Percentiles rank a stretch among this genome's conserved stretches.
These are phyloP conservation scores for Takifugu bimaculatus DNA, from an alignment of 2,113 vertebrate species.

Conservation along the genomic window DNA sequence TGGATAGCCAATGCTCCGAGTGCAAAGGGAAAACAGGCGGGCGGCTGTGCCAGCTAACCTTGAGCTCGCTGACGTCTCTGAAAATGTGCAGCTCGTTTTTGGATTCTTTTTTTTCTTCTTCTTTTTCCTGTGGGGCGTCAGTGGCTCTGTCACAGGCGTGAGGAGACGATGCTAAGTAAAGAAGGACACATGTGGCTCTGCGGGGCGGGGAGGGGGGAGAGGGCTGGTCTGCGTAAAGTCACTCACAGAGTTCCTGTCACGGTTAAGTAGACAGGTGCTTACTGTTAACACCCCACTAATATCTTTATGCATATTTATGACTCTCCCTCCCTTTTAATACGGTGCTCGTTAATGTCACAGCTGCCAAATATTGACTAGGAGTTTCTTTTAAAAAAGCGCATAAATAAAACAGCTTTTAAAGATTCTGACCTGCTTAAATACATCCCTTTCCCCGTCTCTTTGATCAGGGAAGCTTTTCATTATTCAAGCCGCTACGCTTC, in stretches of 20 bases:
- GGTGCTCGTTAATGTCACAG: slow-evolving; percentile 94
- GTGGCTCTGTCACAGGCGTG: slow-evolving; percentile 65
- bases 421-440: slow-evolving; percentile 82
- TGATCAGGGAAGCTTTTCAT: slow-evolving; percentile 72
- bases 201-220: slow-evolving; percentile 68
- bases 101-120: slow-evolving; percentile 44
- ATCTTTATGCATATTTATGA: slow-evolving; percentile 98
- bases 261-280: slow-evolving; percentile 97
- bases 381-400: slow-evolving; percentile 86
- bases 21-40: slow-evolving; percentile 28
- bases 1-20: slow-evolving; percentile 52
- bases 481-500: slow-evolving; percentile 59
- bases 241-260: slow-evolving; percentile 93
- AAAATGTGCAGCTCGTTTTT: slow-evolving; percentile 46
- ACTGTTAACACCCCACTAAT: slow-evolving; percentile 95
- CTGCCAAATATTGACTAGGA: slow-evolving; percentile 85
- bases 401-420: slow-evolving; percentile 92
- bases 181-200: slow-evolving; percentile 87
- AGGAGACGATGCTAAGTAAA: slow-evolving; percentile 82
- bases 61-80: slow-evolving; percentile 71
- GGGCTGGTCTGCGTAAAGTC: slow-evolving; percentile 86
- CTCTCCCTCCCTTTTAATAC: slow-evolving; percentile 85
- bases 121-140: slow-evolving; percentile 64
- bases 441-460: slow-evolving; percentile 64
- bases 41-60: slow-evolving; percentile 65